A percentile compares a stretch with the other conserved stretches of the same genome.
These are phyloP conservation scores for Hydrophis major DNA, from an alignment of 2,797 vertebrate species.

Conservation along the genomic window DNA sequence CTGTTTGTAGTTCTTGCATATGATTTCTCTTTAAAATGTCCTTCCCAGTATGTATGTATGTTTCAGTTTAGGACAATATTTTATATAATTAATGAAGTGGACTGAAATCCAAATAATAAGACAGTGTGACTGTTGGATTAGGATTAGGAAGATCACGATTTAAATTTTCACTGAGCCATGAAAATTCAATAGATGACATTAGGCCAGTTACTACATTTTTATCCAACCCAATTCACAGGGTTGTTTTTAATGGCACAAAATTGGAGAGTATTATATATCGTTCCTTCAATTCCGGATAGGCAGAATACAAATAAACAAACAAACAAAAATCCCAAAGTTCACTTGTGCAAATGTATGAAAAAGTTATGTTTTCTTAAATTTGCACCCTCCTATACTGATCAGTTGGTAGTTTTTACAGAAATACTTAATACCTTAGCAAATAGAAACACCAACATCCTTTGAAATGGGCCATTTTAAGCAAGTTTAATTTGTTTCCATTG, in stretches of 20 bases:
- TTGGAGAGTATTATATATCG: neutral
- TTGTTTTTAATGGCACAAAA: neutral
- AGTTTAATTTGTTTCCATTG: neutral
- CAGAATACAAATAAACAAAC: neutral
- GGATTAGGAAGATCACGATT: neutral
- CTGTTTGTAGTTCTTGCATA: neutral
- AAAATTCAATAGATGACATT: neutral
- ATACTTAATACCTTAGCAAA: neutral
- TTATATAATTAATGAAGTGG: neutral
- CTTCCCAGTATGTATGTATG: neutral
- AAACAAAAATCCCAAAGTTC: neutral
- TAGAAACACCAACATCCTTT: neutral
- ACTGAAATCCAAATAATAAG: neutral
- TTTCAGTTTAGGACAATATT: neutral
- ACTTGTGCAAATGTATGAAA: neutral
- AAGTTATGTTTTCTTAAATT: neutral
- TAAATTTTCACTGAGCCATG: neutral
- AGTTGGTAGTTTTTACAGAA: neutral
- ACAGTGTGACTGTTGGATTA: neutral
- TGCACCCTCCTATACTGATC: neutral
- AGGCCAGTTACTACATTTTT: neutral
- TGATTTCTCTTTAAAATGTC: neutral
- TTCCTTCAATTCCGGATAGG: neutral
- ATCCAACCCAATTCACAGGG: neutral
- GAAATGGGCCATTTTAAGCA: neutral